Evolutionary conservation across 2,888 invertebrate species (phyloP), one percentile per base, ranked within the genome.

Genomic region (Rotaria socialis): DNA sequence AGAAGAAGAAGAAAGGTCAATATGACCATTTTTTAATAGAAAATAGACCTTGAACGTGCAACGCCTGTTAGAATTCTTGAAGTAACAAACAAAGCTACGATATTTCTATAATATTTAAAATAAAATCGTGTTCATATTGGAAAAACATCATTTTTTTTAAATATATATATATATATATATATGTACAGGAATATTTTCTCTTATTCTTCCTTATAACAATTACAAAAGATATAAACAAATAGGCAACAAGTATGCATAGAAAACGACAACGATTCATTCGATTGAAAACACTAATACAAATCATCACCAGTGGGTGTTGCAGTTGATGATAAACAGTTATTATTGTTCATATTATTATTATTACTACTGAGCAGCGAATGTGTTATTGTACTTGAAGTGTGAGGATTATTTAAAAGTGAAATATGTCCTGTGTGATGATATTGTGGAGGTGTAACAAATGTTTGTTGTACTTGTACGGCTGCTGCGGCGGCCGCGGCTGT

Each of bases 171-270:
- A 27, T 27, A 27, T 35, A 19, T 19, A 52, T 52, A 52, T 24
- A 24, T 22, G 24, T 56, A 56, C 35, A 35, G 16, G 16, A 3
- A 19, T 67, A 35, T 27, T 5, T 35, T 19, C 11, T 67, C 14
- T 4, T 67, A 6, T 19, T 35, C 19, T 67, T 67, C 11, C 35
- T 67, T 6, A 35, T 67, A 67, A 67, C 67, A 67, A 27, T 67
- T 67, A 67, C 35, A 67, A 67, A 67, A 67, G 67, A 67, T 67
- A 67, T 67, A 67, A 67, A 67, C 35, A 67, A 67, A 67, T 27
- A 67, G 67, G 35, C 67, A 67, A 67, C 67, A 67, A 67, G 8
- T 24, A 24, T 56, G 56, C 56, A 56, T 56, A 56, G 56, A 24
- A 56, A 24, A 24, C 7, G 56, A 56, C 56, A 56, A 67, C 16